phyloP scores from a whole-genome alignment of 92 coral and sea anemone species.

The Virgularia gustaviana region DNA sequence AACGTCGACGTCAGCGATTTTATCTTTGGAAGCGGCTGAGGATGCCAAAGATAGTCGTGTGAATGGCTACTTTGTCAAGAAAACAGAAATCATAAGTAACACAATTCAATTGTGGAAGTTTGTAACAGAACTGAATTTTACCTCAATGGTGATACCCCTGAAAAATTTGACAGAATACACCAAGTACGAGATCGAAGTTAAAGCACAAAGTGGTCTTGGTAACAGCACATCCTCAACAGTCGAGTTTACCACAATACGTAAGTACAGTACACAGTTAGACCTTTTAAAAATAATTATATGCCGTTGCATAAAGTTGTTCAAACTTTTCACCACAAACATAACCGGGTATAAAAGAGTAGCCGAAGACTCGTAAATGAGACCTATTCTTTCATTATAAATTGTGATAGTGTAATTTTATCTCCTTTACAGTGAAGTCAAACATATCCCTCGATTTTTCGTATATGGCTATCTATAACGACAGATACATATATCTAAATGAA shows the following conservation, averaged over 20 bases:
- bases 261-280: background rate
- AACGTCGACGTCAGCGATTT: background rate
- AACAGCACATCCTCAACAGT: background rate
- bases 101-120: background rate
- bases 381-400: background rate
- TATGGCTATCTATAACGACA: too few relatives aligned
- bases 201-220: background rate
- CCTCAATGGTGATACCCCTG: background rate
- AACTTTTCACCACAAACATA: too few relatives aligned
- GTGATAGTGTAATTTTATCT: background rate
- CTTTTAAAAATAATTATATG: background rate
- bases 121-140: background rate
- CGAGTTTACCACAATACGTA: slow-evolving; percentile 5
- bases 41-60: slow-evolving; percentile 26
- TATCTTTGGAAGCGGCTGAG: slow-evolving; percentile 16
- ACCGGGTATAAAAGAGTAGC: background rate
- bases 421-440: background rate
- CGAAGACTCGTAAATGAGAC: background rate
- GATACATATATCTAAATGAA: background rate
- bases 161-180: slow-evolving; percentile 1
- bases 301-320: too few relatives aligned
- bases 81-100: background rate
- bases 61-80: background rate
- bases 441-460: background rate
- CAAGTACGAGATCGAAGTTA: background rate